A percentile compares a stretch with the other conserved stretches of the same genome.
Evolutionary conservation across 2,113 vertebrate genomes (phyloP).

Genomic region (Sebastes fasciatus): DNA sequence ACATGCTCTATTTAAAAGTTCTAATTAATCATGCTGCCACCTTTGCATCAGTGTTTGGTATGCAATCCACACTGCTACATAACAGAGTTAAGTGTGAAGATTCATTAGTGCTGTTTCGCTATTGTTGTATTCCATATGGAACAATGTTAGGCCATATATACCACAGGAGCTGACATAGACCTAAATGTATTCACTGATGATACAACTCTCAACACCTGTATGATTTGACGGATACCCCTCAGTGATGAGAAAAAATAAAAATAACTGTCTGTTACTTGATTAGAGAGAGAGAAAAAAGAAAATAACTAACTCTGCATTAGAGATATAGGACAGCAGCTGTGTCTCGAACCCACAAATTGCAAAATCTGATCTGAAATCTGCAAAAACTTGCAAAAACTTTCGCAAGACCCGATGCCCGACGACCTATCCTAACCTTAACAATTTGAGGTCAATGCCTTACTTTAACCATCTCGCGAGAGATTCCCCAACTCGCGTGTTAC

Average conservation of each 20-base stretch:
- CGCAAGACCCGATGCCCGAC: too few species aligned
- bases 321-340: too few species aligned
- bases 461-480: too few species aligned
- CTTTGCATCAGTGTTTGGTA: slow-evolving; percentile 7
- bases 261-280: too few species aligned
- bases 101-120: not conserved
- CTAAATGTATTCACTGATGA: not conserved
- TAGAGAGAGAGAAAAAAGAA: not conserved
- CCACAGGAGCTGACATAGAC: not conserved
- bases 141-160: not conserved
- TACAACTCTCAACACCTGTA: not conserved
- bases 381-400: too few species aligned
- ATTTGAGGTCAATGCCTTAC: too few species aligned
- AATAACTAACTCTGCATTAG: too few species aligned
- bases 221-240: not conserved
- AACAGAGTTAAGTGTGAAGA: not conserved
- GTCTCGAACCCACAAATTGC: too few species aligned
- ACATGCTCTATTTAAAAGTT: slow-evolving; percentile 23
- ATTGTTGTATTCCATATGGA: not conserved
- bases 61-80: slow-evolving; percentile 3
- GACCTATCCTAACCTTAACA: too few species aligned
- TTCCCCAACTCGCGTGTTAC: too few species aligned
- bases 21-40: slow-evolving; percentile 26
- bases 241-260: not conserved
- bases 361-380: too few species aligned